Base-by-base conservation (phyloP, 2,888 invertebrate species). In the Rhagium mordax region DNA sequence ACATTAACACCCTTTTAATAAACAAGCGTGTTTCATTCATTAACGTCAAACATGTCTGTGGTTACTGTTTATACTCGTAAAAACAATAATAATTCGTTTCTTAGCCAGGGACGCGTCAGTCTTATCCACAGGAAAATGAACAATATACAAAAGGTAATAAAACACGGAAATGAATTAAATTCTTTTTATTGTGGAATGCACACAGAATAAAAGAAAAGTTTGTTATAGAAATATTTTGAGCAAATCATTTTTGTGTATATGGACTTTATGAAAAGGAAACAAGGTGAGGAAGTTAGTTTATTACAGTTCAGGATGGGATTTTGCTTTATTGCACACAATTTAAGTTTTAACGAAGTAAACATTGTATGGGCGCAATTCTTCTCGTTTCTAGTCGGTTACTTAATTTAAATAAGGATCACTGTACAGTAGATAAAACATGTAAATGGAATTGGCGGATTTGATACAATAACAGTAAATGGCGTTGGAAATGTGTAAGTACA, bases 141-240 rank as follows among this genome's bases (percentile, higher is more conserved):
- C 24, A 69, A 62, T 27, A 65, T 74, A 74, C 72, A 74, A 71
- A 74, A 61, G 76, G 78, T 77, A 81, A 80, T 81, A 82, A 82
- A 81, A 82, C 81, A 80, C 79, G 74, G 77, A 77, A 78, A 78
- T 78, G 81, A 82, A 83, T 84, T 83, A 82, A 84, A 83, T 79
- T 82, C 81, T 81, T 84, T 86, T 86, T 85, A 84, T 85, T 85
- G 84, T 85, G 83, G 83, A 85, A 84, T 85, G 84, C 84, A 85
- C 85, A 84, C 84, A 83, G 84, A 85, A 85, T 84, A 82, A 84
- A 85, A 83, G 81, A 82, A 80, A 85, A 84, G 79, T 82, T 83
- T 79, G 81, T 79, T 80, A 81, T 81, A 81, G 79, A 84, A 83
- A 85, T 84, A 84, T 81, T 81, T 84, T 85, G 85, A 86, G 85